phyloP scores from a whole-genome alignment of 2,888 invertebrate species.

The Exephanes ischioxanthus region DNA sequence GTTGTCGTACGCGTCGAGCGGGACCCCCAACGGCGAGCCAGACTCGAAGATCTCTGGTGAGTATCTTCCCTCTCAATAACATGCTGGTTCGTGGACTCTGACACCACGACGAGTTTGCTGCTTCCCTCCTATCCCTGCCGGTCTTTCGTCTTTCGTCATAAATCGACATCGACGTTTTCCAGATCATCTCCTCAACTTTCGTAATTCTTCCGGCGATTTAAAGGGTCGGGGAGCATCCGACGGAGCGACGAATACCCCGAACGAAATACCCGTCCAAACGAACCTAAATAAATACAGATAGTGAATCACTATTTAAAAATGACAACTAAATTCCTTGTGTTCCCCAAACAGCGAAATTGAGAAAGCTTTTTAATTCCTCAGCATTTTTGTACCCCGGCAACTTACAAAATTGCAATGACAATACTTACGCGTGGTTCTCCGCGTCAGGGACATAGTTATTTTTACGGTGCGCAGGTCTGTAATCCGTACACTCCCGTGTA shows the following conservation, averaged over 20 bases:
- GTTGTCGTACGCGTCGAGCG: slow-evolving; percentile 50
- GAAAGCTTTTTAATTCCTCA: neutral
- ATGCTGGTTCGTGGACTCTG: slow-evolving; percentile 53
- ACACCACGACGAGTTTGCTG: slow-evolving; percentile 50
- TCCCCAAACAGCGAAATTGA: neutral
- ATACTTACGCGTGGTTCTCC: slow-evolving; percentile 25
- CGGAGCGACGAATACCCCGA: neutral
- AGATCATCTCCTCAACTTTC: slow-evolving; percentile 42
- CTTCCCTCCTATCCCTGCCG: slow-evolving; percentile 58
- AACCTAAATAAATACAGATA: no score
- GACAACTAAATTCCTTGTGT: neutral
- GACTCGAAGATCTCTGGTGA: slow-evolving; percentile 56
- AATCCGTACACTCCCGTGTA: slow-evolving; percentile 28
- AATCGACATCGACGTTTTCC: slow-evolving; percentile 64
- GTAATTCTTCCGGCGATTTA: neutral
- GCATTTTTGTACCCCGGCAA: slow-evolving; percentile 11
- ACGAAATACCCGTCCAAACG: no score
- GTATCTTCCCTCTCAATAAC: slow-evolving; percentile 58
- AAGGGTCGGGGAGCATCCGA: neutral
- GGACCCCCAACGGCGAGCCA: slow-evolving; percentile 62
- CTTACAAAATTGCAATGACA: slow-evolving; percentile 23
- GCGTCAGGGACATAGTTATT: slow-evolving; percentile 43
- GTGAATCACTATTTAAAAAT: no score
- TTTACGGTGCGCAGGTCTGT: slow-evolving; percentile 47
- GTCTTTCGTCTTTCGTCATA: slow-evolving; percentile 46